phyloP scores from a whole-genome alignment of 2,888 invertebrate species.

The Galerucella calmariensis region DNA sequence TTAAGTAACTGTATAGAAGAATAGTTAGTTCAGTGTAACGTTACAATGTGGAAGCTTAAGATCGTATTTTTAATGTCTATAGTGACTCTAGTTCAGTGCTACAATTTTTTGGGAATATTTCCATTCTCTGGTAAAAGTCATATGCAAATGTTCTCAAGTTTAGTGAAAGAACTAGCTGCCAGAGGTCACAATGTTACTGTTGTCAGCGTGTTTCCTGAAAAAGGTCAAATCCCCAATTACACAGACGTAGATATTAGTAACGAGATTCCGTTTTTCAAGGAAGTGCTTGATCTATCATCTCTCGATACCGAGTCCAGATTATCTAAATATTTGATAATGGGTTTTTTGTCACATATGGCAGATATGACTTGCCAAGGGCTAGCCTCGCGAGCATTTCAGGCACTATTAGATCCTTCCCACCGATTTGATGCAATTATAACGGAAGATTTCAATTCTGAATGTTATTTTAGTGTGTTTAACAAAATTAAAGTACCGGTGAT shows the following conservation, averaged over 20 bases:
- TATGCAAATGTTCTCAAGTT: conserved; percentile 72
- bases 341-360: conserved; percentile 16
- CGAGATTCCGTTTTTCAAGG: conserved; percentile 7
- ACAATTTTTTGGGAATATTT: conserved; percentile 73
- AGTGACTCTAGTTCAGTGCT: neutral
- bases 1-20: neutral
- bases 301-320: conserved; percentile 9
- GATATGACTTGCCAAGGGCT: conserved; percentile 33
- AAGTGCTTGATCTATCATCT: conserved; percentile 12
- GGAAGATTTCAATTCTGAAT: conserved; percentile 78
- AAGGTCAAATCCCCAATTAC: conserved; percentile 67
- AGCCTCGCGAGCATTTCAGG: conserved; percentile 49
- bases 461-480: conserved; percentile 73
- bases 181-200: conserved; percentile 76
- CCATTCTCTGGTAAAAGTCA: conserved; percentile 79
- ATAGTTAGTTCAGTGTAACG: neutral
- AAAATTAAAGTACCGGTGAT: conserved; percentile 72
- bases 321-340: neutral
- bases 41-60: conserved; percentile 12
- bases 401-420: conserved; percentile 61
- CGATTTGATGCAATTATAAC: conserved; percentile 74
- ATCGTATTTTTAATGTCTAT: neutral
- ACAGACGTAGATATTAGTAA: conserved; percentile 61
- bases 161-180: conserved; percentile 70
- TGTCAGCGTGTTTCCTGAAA: conserved; percentile 72